phyloP scores from a whole-genome alignment of 2,888 invertebrate species.

The Dysmachus trigonus region DNA sequence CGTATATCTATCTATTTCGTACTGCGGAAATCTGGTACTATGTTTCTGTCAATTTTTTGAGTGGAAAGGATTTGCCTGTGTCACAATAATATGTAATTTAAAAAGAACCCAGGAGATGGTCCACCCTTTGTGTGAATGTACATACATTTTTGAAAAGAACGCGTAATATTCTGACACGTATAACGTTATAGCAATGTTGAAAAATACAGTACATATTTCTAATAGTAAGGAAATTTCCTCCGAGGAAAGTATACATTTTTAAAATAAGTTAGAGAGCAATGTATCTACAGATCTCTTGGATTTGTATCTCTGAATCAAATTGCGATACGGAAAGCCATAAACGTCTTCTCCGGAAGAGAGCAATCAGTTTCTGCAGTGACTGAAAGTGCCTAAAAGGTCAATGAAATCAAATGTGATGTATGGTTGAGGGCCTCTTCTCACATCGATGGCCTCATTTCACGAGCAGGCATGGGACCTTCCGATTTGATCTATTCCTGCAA shows the following conservation, averaged over 20 bases:
- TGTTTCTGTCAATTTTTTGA: no score
- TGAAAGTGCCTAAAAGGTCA: not conserved
- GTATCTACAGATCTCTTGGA: not conserved
- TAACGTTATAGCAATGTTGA: no score
- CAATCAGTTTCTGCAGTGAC: not conserved
- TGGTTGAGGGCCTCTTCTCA: not conserved
- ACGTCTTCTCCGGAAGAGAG: not conserved
- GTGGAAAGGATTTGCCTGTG: no score
- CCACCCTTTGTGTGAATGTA: no score
- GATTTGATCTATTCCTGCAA: not conserved
- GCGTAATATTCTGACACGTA: no score
- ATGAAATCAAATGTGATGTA: slow-evolving; percentile 16
- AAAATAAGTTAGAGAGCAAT: not conserved
- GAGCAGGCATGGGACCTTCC: not conserved
- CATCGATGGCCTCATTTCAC: not conserved
- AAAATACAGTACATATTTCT: no score
- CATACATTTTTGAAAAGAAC: no score
- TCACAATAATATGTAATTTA: no score
- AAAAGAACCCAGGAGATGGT: no score
- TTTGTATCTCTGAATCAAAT: not conserved
- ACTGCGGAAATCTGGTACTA: no score
- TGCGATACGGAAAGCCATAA: not conserved
- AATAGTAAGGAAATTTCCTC: no score
- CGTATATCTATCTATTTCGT: no score
- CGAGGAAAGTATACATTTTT: not conserved